A percentile compares a stretch with the other conserved stretches of the same genome.
Evolutionary conservation across 92 coral and sea anemone genomes (phyloP).

Genomic region (Epizoanthus illoricatus): DNA sequence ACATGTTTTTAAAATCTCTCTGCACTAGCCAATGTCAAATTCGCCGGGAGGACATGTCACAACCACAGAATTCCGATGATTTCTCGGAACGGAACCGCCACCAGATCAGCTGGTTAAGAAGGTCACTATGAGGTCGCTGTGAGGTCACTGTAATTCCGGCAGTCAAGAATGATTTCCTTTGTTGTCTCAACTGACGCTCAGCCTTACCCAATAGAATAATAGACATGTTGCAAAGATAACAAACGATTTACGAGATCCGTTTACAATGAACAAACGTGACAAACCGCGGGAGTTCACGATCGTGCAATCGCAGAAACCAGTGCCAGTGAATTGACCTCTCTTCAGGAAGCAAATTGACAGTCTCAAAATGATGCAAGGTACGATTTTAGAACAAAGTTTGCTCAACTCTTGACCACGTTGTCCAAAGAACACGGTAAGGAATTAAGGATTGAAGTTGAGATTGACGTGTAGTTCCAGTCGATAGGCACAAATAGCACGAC

Average conservation of each 20-base stretch:
- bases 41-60: not conserved
- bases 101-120: not conserved
- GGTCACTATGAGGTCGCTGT: conserved; percentile 2
- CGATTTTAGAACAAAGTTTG: not conserved
- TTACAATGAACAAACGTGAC: conserved; percentile 23
- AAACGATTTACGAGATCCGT: conserved; percentile 15
- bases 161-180: not conserved
- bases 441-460: not conserved
- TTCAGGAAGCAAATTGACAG: not conserved
- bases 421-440: not conserved
- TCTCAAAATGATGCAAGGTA: not conserved
- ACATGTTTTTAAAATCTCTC: not conserved
- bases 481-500: not conserved
- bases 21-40: not conserved
- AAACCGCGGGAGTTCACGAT: not conserved
- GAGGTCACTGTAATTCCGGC: conserved; percentile 11
- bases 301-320: not conserved
- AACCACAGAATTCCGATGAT: conserved; percentile 8
- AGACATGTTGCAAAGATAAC: not conserved
- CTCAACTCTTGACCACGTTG: not conserved
- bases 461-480: not conserved
- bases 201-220: conserved; percentile 14
- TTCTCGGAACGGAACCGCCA: conserved; percentile 7
- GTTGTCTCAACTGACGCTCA: not conserved
- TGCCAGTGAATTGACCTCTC: no score